These are phyloP conservation scores for Turritopsis rubra DNA, from an alignment of 30 jellyfish, hydroid and myxozoan genomes.

Conservation along the genomic window DNA sequence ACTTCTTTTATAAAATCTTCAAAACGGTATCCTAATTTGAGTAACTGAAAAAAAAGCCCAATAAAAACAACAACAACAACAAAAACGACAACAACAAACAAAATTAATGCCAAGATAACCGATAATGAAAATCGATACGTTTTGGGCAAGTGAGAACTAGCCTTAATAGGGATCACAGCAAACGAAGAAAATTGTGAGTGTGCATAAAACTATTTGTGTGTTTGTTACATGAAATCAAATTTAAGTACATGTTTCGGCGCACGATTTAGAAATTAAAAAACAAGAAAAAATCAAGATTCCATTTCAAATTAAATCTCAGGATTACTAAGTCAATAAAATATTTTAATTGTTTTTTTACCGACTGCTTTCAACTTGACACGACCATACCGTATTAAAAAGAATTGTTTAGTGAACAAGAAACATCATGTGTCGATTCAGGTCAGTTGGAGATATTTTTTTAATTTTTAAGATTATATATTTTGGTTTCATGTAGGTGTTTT, in stretches of 20 bases:
- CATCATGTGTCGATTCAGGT: neutral
- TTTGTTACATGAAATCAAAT: neutral
- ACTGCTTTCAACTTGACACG: neutral
- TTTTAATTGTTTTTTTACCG: neutral
- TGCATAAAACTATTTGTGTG: neutral
- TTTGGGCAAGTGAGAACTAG: neutral
- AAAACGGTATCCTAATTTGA: too few species aligned
- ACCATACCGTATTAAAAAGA: neutral
- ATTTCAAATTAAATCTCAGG: neutral
- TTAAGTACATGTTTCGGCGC: neutral
- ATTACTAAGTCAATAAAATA: neutral
- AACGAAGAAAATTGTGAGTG: neutral
- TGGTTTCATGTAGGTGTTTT: neutral
- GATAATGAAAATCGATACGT: neutral
- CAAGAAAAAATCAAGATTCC: neutral
- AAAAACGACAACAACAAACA: neutral
- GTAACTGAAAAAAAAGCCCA: too few species aligned
- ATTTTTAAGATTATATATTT: neutral
- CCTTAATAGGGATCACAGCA: too few species aligned
- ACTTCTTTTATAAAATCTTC: too few species aligned
- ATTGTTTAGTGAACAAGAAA: neutral
- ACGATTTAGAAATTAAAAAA: neutral
- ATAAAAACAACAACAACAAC: neutral
- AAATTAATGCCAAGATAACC: neutral
- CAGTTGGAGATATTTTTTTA: neutral